Evolutionary conservation across 2,888 invertebrate species (phyloP), one percentile per base, ranked within the genome.

Genomic region (Azorinus chamasolen): DNA sequence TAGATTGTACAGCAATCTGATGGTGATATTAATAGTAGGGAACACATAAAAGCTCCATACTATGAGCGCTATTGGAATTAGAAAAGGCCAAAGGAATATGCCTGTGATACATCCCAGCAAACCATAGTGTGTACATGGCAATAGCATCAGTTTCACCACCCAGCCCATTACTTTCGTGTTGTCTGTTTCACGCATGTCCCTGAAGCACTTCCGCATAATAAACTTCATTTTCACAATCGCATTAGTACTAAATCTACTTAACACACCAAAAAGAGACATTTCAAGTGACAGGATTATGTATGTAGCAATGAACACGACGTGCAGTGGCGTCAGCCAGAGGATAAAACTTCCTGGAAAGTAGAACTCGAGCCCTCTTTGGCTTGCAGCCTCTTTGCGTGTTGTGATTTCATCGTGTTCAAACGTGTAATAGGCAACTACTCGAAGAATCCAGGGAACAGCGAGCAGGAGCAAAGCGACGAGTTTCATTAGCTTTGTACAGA

Each of bases 191-290:
- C 22, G 37, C 39, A 39, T 55, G 55, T 55, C 55, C 10, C 39
- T 3, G 39, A 18, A 39, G 14, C 55, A 55, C 39, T 55, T 37
- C 39, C 39, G n/a, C 22, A 55, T 18, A 4, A 55, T 12, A 18
- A 55, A 20, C 20, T 39, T 2, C 12, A 55, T 37, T 37, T 55
- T 14, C 25, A 85, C 81, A 57, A 79, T 87, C 25, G 86, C 79
- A 39, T 39, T 39, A 37, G n/a, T 16, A 12, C 3, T 18, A 5
- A 18, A 39, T 20, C 39, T 39, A 20, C 55, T 37, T 2, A 55
- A 1, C 2, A 12, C 2, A 16, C 3, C 39, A 8, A 37, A 39
- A 4, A n/a, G 1, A 5, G 12, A 18, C 1, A 20, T 20, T 0
- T 39, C 37, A 5, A 55, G 1, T 2, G 39, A 37, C 20, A 55